Evolutionary conservation across 2,113 vertebrate species (phyloP).

Genomic region (Aythya baeri): DNA sequence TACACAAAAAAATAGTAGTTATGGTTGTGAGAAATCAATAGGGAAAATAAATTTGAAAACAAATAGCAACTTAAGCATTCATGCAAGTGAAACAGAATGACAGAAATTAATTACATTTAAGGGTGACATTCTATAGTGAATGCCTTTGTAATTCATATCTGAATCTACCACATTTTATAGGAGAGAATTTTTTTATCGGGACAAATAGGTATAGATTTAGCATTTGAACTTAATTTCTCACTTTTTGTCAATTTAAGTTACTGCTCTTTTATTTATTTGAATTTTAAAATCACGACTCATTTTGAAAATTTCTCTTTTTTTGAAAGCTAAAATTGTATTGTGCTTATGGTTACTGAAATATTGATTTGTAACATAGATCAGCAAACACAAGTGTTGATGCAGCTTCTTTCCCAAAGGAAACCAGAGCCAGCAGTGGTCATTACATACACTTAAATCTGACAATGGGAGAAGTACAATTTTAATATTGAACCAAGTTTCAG

Average conservation of each 20-base stretch:
- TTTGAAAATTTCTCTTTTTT: not conserved
- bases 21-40: not conserved
- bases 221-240: not conserved
- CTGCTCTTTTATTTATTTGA: not conserved
- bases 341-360: not conserved
- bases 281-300: not conserved
- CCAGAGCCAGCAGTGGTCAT: not conserved
- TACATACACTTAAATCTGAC: not conserved
- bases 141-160: not conserved
- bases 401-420: conserved; percentile 26
- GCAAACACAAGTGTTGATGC: not conserved
- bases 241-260: conserved; percentile 20
- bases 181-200: not conserved
- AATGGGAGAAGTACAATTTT: not conserved
- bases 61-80: conserved; percentile 5
- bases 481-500: not conserved
- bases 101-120: conserved; percentile 20
- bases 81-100: not conserved
- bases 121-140: not conserved
- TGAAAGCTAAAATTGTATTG: not conserved
- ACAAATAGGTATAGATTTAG: not conserved
- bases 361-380: not conserved
- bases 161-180: not conserved
- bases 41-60: not conserved
- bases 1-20: not conserved